Evolutionary conservation across 2,797 vertebrate species (phyloP).

Genomic region (Anguilla obscura): DNA sequence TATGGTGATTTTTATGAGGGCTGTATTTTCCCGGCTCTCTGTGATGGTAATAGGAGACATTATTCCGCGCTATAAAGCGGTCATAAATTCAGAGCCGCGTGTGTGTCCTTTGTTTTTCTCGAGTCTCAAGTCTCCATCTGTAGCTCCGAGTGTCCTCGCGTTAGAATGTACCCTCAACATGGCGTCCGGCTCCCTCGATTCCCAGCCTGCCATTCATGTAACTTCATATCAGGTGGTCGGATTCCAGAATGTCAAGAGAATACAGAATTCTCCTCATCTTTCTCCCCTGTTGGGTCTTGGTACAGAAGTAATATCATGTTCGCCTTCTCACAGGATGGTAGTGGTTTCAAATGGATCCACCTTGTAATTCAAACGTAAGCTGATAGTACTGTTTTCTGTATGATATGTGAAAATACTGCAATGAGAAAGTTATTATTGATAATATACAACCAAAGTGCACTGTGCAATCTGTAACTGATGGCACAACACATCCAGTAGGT

Average conservation of each 20-base stretch:
- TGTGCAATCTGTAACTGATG: background rate
- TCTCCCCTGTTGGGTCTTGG: background rate
- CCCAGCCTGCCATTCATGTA: background rate
- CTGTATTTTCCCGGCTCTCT: slow-evolving; percentile 70
- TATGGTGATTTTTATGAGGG: slow-evolving; percentile 74
- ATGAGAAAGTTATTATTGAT: background rate
- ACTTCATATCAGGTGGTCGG: background rate
- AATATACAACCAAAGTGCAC: too few relatives aligned
- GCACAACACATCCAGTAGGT: slow-evolving; percentile 57
- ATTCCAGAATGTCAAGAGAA: background rate
- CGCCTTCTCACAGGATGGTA: background rate
- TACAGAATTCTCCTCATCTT: background rate
- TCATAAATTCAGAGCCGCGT: slow-evolving; percentile 70
- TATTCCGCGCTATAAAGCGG: slow-evolving; percentile 68
- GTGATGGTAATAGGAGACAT: slow-evolving; percentile 78
- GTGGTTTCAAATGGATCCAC: background rate
- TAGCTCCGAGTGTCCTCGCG: slow-evolving; percentile 52
- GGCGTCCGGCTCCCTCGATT: background rate
- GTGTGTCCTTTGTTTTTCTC: slow-evolving; percentile 52
- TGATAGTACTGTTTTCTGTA: background rate
- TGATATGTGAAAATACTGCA: background rate
- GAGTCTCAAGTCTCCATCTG: slow-evolving; percentile 47
- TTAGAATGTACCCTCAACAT: slow-evolving; percentile 42
- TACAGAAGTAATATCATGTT: background rate
- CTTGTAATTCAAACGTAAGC: background rate